These are phyloP conservation scores for Halictus rubicundus DNA, from an alignment of 1,140 invertebrate species.

Conservation along the genomic window DNA sequence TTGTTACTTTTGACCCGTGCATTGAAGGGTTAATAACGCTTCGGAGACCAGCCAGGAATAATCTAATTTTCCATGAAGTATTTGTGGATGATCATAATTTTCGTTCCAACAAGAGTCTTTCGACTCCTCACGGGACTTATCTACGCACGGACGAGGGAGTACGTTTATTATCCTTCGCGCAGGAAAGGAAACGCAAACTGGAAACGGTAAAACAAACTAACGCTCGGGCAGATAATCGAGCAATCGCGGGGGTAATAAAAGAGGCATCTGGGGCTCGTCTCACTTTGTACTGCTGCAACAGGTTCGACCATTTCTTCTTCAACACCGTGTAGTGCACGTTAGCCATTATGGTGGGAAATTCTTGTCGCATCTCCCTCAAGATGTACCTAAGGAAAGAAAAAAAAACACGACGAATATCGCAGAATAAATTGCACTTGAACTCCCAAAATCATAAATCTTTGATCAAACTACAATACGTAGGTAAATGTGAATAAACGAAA, in stretches of 20 bases:
- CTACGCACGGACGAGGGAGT: not conserved
- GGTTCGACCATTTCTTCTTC: constrained; percentile 73
- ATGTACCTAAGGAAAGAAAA: constrained; percentile 57
- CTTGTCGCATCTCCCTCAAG: constrained; percentile 67
- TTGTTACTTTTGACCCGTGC: no score
- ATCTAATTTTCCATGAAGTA: no score
- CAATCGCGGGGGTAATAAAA: constrained; percentile 30
- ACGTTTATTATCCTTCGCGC: constrained; percentile 25
- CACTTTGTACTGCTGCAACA: constrained; percentile 73
- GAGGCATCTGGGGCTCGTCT: constrained; percentile 35
- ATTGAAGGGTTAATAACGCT: no score
- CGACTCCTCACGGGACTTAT: not conserved
- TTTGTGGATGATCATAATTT: no score
- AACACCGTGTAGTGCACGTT: constrained; percentile 70
- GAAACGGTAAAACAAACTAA: constrained; percentile 49
- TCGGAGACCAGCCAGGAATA: no score
- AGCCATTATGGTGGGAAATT: constrained; percentile 70
- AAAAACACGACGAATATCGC: not conserved
- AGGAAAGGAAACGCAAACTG: not conserved
- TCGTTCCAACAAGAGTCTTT: no score
- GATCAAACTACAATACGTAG: no score
- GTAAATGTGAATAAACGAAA: no score
- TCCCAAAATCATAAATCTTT: no score
- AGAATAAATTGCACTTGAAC: not conserved
- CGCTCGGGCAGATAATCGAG: constrained; percentile 14